Evolutionary conservation across 1,140 invertebrate species (phyloP).

Genomic region (Whitmania pigra): DNA sequence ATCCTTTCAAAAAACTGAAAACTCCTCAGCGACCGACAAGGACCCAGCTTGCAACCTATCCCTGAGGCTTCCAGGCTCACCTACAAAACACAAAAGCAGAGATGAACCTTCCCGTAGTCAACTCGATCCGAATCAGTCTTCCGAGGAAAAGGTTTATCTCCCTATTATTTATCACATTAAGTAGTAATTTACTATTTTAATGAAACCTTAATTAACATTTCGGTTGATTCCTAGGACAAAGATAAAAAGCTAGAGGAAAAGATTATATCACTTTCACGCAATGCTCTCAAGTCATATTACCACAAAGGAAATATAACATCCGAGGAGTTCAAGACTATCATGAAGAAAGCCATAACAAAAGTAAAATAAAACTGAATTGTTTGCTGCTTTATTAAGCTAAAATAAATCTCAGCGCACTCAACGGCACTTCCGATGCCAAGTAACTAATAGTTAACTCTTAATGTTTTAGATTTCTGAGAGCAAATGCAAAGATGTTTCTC

Average conservation of each 20-base stretch:
- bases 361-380: neutral
- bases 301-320: conserved; percentile 11
- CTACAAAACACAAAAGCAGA: no score
- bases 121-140: neutral
- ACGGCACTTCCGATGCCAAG: no score
- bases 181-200: neutral
- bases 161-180: neutral
- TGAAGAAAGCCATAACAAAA: conserved; percentile 16
- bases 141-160: neutral
- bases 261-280: conserved; percentile 7
- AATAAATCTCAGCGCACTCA: no score
- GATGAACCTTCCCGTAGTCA: neutral
- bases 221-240: neutral
- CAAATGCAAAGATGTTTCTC: conserved; percentile 1
- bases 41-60: neutral
- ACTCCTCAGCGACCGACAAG: neutral
- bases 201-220: neutral
- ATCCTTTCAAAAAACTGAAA: neutral
- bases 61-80: no score
- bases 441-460: neutral
- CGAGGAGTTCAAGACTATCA: conserved; percentile 18
- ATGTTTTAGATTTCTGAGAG: neutral
- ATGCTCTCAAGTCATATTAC: conserved; percentile 15
- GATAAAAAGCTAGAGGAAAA: conserved; percentile 10
- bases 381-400: neutral